These are phyloP conservation scores for Nomada ferruginata DNA, from an alignment of 2,888 invertebrate species.

Conservation along the genomic window DNA sequence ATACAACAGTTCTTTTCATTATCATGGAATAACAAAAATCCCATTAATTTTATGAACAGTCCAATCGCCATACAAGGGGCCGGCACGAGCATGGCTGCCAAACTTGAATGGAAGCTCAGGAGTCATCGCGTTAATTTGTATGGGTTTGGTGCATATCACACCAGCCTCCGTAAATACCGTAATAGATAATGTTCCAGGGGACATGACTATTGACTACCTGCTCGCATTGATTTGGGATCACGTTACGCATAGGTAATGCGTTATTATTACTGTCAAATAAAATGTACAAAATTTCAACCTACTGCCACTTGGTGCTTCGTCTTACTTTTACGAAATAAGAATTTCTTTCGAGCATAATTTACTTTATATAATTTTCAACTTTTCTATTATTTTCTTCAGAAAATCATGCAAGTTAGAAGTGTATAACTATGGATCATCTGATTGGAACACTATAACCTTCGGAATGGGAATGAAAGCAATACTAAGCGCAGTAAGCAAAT, in stretches of 20 bases:
- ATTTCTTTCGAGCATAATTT: not conserved
- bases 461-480: fast-evolving
- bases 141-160: slow-evolving; percentile 65
- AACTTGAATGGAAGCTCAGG: slow-evolving; percentile 62
- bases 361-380: not conserved
- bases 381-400: slow-evolving; percentile 87
- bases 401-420: too few species aligned
- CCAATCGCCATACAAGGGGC: slow-evolving; percentile 69
- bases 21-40: too few species aligned
- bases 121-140: slow-evolving; percentile 42
- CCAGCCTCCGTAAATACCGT: fast-evolving
- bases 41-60: slow-evolving; percentile 60
- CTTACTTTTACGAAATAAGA: too few species aligned
- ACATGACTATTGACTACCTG: too few species aligned
- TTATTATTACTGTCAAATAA: not conserved
- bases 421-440: slow-evolving; percentile 85
- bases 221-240: too few species aligned
- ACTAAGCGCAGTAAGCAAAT: not conserved
- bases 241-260: slow-evolving; percentile 59
- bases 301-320: too few species aligned
- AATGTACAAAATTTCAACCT: not conserved
- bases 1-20: too few species aligned
- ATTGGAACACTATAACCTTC: slow-evolving; percentile 86
- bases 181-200: slow-evolving; percentile 69
- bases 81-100: slow-evolving; percentile 34